Conservation (phyloP, 2,888 invertebrate genomes). For the Oxytorus armatus region DNA sequence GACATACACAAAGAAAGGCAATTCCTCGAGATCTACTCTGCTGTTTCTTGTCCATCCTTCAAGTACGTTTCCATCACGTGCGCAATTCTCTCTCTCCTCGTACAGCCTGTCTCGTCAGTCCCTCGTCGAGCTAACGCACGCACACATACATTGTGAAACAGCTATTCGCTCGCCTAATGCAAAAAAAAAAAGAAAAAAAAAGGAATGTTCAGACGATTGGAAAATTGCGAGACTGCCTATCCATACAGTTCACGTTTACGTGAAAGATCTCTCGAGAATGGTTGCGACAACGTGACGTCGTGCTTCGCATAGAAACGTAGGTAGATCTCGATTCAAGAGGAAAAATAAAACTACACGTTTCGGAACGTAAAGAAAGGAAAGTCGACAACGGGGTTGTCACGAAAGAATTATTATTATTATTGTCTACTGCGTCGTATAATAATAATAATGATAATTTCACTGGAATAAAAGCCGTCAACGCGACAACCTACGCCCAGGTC, state of each 20-base stretch:
- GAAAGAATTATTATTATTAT: slow-evolving; percentile 25
- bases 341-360: slow-evolving; percentile 16
- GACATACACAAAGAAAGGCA: too few relatives aligned
- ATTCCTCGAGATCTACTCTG: slow-evolving; percentile 12
- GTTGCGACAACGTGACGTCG: slow-evolving; percentile 55
- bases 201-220: slow-evolving; percentile 34
- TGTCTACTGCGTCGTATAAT: slow-evolving; percentile 20
- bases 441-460: slow-evolving; percentile 45
- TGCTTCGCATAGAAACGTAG: slow-evolving; percentile 50
- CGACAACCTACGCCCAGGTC: slow-evolving; percentile 54
- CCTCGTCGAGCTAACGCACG: not conserved
- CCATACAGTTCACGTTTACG: slow-evolving; percentile 2
- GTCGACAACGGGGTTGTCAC: slow-evolving; percentile 40
- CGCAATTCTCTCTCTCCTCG: not conserved
- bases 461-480: slow-evolving; percentile 35
- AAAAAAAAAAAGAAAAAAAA: slow-evolving; percentile 16
- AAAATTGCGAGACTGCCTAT: slow-evolving; percentile 50
- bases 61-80: slow-evolving; percentile 23
- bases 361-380: slow-evolving; percentile 37
- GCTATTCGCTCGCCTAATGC: not conserved
- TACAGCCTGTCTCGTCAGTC: slow-evolving; percentile 11
- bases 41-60: slow-evolving; percentile 27
- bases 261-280: slow-evolving; percentile 18
- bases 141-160: slow-evolving; percentile 2
- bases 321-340: slow-evolving; percentile 46